Conservation (phyloP, 92 coral and sea anemone genomes). For the Chrysogorgia sp. region DNA sequence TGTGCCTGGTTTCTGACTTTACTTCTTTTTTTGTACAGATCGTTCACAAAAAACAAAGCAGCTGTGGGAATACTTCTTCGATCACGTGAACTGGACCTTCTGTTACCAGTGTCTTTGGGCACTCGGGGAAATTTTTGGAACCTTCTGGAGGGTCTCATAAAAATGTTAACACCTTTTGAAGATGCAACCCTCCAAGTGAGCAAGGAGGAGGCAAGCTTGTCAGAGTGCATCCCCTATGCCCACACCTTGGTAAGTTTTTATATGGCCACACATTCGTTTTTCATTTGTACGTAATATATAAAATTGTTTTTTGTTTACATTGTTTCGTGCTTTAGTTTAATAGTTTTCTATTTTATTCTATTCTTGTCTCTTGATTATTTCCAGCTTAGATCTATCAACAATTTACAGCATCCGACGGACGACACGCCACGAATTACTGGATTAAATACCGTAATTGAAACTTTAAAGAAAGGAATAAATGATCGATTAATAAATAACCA, state of each 20-base stretch:
- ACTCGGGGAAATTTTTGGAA: constrained; percentile 22
- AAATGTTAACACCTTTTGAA: constrained; percentile 18
- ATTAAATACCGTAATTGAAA: background rate
- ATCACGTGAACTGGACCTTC: constrained; percentile 12
- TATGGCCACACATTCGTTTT: no score
- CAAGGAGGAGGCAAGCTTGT: constrained; percentile 22
- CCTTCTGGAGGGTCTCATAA: constrained; percentile 11
- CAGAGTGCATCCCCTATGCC: constrained; percentile 23
- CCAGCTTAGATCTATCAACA: constrained; percentile 32
- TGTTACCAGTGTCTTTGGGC: constrained; percentile 31
- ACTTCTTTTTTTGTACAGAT: no score
- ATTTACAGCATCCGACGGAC: no score
- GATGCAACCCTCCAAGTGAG: no score
- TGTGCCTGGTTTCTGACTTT: background rate
- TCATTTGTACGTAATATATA: background rate
- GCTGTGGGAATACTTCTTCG: no score
- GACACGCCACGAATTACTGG: constrained; percentile 20
- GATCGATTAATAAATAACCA: no score
- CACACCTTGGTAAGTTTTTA: constrained; percentile 28
- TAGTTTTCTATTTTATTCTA: background rate
- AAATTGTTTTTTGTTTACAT: background rate
- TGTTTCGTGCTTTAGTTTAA: background rate
- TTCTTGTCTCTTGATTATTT: background rate
- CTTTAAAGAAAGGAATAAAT: constrained; percentile 1
- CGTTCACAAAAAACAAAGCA: no score